These are phyloP conservation scores for Cantharis rustica DNA, from an alignment of 2,888 invertebrate genomes.

Conservation along the genomic window DNA sequence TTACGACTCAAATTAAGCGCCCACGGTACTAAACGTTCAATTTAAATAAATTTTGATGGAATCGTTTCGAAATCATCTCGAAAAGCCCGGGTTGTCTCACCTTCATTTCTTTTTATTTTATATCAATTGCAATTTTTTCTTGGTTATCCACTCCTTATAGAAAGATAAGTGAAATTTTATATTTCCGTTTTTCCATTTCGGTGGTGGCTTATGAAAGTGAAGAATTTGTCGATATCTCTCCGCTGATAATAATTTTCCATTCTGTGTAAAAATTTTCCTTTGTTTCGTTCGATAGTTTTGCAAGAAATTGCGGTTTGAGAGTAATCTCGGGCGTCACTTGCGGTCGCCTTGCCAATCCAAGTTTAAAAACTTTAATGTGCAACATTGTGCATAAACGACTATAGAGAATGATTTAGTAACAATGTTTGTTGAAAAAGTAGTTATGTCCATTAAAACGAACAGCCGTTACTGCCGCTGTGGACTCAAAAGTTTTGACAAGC, in stretches of 20 bases:
- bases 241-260: not conserved
- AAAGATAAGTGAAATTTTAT: not conserved
- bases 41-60: not conserved
- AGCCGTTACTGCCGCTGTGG: conserved; percentile 19
- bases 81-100: not conserved
- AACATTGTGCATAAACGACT: not conserved
- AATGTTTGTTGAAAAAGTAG: conserved; percentile 23
- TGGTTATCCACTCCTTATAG: not conserved
- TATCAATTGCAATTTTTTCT: not conserved
- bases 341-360: not conserved
- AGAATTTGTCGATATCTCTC: not conserved
- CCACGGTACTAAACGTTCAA: not conserved
- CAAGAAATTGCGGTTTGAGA: not conserved
- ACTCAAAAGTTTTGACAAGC: conserved; percentile 27
- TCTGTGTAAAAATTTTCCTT: not conserved
- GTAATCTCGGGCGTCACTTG: not conserved
- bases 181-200: not conserved
- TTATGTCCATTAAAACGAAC: conserved; percentile 15
- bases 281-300: not conserved
- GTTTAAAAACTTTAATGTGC: not conserved
- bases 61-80: not conserved
- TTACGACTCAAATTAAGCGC: not conserved
- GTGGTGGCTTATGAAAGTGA: not conserved
- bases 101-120: not conserved
- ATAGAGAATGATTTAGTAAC: conserved; percentile 11